These are phyloP conservation scores for Danionella dracula DNA, from an alignment of 2,797 vertebrate genomes.

Conservation along the genomic window DNA sequence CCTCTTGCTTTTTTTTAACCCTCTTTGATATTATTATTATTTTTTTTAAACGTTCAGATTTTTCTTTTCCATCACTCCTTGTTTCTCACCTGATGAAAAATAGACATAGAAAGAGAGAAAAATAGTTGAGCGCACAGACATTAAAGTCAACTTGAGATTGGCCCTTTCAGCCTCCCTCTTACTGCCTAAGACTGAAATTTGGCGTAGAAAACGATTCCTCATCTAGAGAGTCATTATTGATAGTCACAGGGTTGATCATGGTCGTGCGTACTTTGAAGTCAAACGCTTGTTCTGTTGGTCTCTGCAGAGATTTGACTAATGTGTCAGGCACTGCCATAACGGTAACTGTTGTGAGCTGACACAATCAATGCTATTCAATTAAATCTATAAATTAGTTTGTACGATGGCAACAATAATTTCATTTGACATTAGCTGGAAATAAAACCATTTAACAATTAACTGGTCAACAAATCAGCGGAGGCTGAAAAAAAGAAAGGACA, in stretches of 20 bases:
- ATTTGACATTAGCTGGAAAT: no score
- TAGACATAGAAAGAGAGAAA: conserved; percentile 11
- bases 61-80: background rate
- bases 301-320: conserved; percentile 16
- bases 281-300: conserved; percentile 23
- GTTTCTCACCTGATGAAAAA: conserved; percentile 14
- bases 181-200: background rate
- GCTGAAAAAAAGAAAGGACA: no score
- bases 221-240: conserved; percentile 14
- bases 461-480: no score
- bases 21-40: no score
- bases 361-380: no score
- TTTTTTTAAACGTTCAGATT: no score
- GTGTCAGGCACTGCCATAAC: no score
- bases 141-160: conserved; percentile 6
- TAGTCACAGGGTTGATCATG: conserved; percentile 10
- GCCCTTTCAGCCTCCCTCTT: background rate
- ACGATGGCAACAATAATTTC: no score
- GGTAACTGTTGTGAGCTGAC: no score
- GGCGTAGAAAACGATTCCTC: conserved; percentile 26
- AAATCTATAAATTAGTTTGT: no score
- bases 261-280: background rate
- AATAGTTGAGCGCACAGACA: background rate
- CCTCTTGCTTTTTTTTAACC: no score
- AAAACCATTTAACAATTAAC: no score